Evolutionary conservation across 2,888 invertebrate genomes (phyloP).

Genomic region (Ormyrus pomaceus): DNA sequence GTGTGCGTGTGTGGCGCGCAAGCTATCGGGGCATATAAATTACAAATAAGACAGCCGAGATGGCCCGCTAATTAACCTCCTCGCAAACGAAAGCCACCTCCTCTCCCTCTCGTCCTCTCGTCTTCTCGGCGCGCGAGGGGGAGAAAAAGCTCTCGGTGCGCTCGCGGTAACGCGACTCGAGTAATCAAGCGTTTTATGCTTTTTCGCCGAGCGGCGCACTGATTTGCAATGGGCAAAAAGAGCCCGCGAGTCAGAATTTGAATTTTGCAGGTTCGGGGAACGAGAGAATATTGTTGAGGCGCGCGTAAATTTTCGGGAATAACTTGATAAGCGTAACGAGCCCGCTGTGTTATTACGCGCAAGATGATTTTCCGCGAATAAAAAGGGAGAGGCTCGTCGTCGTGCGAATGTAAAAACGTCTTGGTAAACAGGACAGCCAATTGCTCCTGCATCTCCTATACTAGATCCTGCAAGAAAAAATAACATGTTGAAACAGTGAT

Average conservation of each 20-base stretch:
- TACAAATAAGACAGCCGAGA: conserved; percentile 66
- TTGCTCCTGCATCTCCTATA: too few relatives aligned
- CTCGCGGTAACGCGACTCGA: background rate
- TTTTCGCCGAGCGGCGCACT: conserved; percentile 2
- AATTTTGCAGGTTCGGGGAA: background rate
- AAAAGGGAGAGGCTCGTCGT: too few relatives aligned
- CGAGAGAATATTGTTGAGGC: background rate
- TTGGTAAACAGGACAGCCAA: too few relatives aligned
- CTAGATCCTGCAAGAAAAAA: too few relatives aligned
- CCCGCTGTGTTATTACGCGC: too few relatives aligned
- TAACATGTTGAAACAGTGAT: too few relatives aligned
- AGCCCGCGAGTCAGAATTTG: too few relatives aligned
- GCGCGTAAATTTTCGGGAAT: background rate
- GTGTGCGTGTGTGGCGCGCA: background rate
- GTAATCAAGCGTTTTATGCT: conserved; percentile 43
- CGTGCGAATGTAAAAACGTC: too few relatives aligned
- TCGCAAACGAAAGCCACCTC: conserved; percentile 63
- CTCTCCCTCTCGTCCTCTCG: background rate
- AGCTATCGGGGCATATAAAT: conserved; percentile 63
- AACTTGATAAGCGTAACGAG: too few relatives aligned
- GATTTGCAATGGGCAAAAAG: too few relatives aligned
- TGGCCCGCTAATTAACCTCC: conserved; percentile 69
- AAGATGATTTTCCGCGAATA: too few relatives aligned
- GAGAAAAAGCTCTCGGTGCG: background rate
- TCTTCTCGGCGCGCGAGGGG: background rate